Conservation (phyloP, 2,888 invertebrate genomes). For the Drosophila meridiana region DNA sequence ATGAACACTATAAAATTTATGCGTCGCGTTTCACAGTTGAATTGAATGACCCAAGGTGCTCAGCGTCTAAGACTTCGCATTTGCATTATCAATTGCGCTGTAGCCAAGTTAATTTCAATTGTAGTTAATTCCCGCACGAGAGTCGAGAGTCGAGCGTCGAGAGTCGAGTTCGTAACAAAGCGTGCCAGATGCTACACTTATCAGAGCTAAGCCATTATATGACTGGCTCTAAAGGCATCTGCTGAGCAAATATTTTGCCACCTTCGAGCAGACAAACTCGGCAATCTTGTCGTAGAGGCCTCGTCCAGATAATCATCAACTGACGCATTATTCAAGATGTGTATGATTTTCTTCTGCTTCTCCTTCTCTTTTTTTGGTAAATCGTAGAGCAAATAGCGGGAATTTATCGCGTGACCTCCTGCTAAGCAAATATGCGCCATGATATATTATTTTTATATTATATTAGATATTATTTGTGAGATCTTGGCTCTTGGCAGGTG, state of each 20-base stretch:
- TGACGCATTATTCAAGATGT: slow-evolving; percentile 39
- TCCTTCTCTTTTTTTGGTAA: slow-evolving; percentile 3
- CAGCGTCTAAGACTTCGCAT: not conserved
- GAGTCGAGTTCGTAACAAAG: slow-evolving; percentile 1
- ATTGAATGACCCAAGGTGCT: slow-evolving; percentile 51
- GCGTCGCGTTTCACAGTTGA: slow-evolving; percentile 40
- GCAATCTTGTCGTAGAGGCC: slow-evolving; percentile 11
- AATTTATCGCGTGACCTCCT: slow-evolving; percentile 58
- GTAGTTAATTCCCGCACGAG: slow-evolving; percentile 21
- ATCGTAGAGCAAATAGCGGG: slow-evolving; percentile 38
- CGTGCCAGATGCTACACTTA: slow-evolving; percentile 27
- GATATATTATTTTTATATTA: slow-evolving; percentile 19
- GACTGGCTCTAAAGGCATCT: not conserved
- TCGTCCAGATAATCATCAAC: slow-evolving; percentile 39
- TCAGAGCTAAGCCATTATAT: not conserved
- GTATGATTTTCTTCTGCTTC: not conserved
- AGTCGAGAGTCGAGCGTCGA: not conserved
- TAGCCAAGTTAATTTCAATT: slow-evolving; percentile 27
- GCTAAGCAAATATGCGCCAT: slow-evolving; percentile 59
- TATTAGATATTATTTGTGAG: not conserved
- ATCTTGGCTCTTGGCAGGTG: not conserved
- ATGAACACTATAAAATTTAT: slow-evolving; percentile 27
- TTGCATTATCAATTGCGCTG: slow-evolving; percentile 40
- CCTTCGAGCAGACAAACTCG: slow-evolving; percentile 17
- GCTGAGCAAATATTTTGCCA: slow-evolving; percentile 49